These are phyloP conservation scores for Yponomeuta sedellus DNA, from an alignment of 2,888 invertebrate genomes.

Conservation along the genomic window DNA sequence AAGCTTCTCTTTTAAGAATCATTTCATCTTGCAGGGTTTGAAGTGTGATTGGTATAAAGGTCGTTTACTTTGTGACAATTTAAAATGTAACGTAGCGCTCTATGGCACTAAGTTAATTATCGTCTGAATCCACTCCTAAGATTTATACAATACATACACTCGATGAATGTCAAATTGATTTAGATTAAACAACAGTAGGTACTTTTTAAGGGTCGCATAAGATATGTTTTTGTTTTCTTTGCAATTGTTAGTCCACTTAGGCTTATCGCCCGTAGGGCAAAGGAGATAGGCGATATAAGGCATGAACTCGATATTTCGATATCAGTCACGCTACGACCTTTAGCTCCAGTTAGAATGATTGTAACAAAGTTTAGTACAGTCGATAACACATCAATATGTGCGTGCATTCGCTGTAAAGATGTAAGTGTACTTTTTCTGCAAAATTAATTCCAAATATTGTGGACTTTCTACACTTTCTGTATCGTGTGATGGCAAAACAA, in stretches of 20 bases:
- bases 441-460: too few relatives aligned
- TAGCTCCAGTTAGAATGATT: too few relatives aligned
- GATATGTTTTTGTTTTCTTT: constrained; percentile 32
- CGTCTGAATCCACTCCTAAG: constrained; percentile 69
- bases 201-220: constrained; percentile 53
- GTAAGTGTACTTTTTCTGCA: too few relatives aligned
- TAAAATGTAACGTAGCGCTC: neutral
- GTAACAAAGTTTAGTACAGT: too few relatives aligned
- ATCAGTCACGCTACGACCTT: too few relatives aligned
- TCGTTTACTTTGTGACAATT: neutral
- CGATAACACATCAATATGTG: too few relatives aligned
- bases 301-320: too few relatives aligned
- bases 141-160: constrained; percentile 10
- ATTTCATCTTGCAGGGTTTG: constrained; percentile 12
- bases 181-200: constrained; percentile 44
- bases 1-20: neutral
- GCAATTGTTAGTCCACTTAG: constrained; percentile 56
- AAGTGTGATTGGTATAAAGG: neutral
- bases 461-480: too few relatives aligned
- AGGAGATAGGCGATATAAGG: too few relatives aligned
- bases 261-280: too few relatives aligned
- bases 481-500: neutral
- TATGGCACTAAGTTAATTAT: constrained; percentile 59
- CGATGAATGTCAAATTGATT: constrained; percentile 25
- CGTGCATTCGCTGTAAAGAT: too few relatives aligned